These are phyloP conservation scores for Phylloscopus collybita DNA, from an alignment of 2,797 vertebrate species.

Conservation along the genomic window DNA sequence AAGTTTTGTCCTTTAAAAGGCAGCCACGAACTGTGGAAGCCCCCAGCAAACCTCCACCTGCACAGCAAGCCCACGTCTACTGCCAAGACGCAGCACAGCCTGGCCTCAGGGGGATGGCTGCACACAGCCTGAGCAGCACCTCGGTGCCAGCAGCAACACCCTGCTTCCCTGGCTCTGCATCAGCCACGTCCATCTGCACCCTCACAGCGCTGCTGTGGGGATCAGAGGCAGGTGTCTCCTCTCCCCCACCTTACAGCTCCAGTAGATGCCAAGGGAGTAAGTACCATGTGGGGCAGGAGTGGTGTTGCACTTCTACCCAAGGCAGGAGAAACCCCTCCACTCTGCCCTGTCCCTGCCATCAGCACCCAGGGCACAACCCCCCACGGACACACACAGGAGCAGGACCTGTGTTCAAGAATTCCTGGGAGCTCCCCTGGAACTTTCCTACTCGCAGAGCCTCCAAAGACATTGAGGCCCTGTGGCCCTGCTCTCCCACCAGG, in stretches of 20 bases:
- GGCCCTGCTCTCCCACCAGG: neutral
- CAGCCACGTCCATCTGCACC: fast-evolving
- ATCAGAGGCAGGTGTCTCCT: neutral
- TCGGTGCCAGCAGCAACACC: fast-evolving
- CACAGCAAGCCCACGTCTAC: neutral
- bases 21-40: neutral
- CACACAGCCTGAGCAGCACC: neutral
- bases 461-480: fast-evolving
- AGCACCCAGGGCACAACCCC: neutral
- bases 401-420: neutral
- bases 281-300: fast-evolving
- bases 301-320: fast-evolving
- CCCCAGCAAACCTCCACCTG: too few species aligned
- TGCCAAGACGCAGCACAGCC: neutral
- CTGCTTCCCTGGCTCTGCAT: neutral
- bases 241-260: fast-evolving
- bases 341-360: neutral
- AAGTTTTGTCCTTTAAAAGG: neutral
- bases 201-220: fast-evolving
- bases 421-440: neutral
- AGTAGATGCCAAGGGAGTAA: fast-evolving
- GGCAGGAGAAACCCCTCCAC: neutral
- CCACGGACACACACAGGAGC: neutral
- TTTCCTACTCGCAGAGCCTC: neutral
- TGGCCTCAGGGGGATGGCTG: fast-evolving